phyloP scores from a whole-genome alignment of 2,888 invertebrate species.

The Perithous albicinctus region DNA sequence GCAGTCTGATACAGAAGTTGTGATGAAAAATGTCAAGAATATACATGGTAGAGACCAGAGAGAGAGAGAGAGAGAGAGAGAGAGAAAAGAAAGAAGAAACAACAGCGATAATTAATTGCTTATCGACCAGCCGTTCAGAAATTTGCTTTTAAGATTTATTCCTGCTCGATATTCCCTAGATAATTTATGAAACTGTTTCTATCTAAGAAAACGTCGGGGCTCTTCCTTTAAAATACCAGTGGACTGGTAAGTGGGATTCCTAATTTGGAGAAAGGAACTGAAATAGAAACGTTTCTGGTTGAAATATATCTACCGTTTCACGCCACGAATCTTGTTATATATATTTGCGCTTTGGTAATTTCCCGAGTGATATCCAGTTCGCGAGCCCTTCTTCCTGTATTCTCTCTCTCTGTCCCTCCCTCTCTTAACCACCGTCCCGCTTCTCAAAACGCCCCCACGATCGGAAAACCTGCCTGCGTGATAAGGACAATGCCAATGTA shows the following conservation, averaged over 20 bases:
- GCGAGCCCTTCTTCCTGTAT: neutral
- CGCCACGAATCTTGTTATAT: slow-evolving; percentile 33
- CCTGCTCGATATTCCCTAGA: neutral
- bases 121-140: neutral
- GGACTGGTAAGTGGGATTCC: neutral
- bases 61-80: too few relatives aligned
- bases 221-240: neutral
- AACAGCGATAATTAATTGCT: slow-evolving; percentile 4
- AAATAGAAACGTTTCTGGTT: slow-evolving; percentile 40
- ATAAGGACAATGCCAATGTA: neutral
- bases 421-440: neutral
- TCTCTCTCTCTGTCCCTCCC: neutral
- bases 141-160: slow-evolving; percentile 8
- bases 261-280: slow-evolving; percentile 9
- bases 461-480: neutral
- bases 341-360: slow-evolving; percentile 46
- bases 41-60: too few relatives aligned
- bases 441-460: neutral
- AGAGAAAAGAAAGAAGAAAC: neutral
- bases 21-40: neutral
- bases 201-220: neutral
- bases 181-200: neutral
- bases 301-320: slow-evolving; percentile 25
- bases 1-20: neutral
- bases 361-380: neutral